Base-by-base conservation (phyloP, 2,797 vertebrate species). In the Gambusia yucatana region DNA sequence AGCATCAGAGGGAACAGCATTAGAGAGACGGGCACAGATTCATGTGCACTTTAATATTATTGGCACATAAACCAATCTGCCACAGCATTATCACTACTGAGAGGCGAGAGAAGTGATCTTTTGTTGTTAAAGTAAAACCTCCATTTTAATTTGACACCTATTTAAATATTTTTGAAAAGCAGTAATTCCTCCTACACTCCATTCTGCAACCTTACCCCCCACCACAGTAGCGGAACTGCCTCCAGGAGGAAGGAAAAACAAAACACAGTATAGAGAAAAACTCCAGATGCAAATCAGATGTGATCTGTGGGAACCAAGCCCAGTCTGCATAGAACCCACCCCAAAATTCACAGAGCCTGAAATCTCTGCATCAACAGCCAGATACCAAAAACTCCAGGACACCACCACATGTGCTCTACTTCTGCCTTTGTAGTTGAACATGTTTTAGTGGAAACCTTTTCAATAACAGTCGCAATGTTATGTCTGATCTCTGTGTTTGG, bases 21-120 rank as follows among this genome's bases (percentile, higher is more conserved):
- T 7, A 78, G 71, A 69, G 79, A 28, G 73, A 79, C 33, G 46
- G 78, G 76, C 39, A 61, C 80, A 76, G 48, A 88, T 69, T 80
- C 48, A 50, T 84, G 50, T 67, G 41, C 36, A 70, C 72, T 82
- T 77, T 20, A 57, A 30, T 73, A 14, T 72, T 61, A 41, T 2
- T 33, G 11, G 22, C 30, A 55, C 57, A 75, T 57, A 36, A 43
- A 43, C 39, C 73, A 4, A 20, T 59, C 52, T 28, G 39, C 50
- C 39, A 57, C 41, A 41, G 57, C 39, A 20, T 41, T 20, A 17
- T 28, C 39, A 57, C 36, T 13, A 8, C 39, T 8, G 39, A 74
- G 25, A 59, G 73, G 72, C 28, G 5, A 74, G 39, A 50, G 25
- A 14, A 28, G 50, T 41, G 39, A 28, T 10, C 0, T 41, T 41